These are phyloP conservation scores for Diuraphis noxia DNA, from an alignment of 1,140 invertebrate genomes.

Conservation along the genomic window DNA sequence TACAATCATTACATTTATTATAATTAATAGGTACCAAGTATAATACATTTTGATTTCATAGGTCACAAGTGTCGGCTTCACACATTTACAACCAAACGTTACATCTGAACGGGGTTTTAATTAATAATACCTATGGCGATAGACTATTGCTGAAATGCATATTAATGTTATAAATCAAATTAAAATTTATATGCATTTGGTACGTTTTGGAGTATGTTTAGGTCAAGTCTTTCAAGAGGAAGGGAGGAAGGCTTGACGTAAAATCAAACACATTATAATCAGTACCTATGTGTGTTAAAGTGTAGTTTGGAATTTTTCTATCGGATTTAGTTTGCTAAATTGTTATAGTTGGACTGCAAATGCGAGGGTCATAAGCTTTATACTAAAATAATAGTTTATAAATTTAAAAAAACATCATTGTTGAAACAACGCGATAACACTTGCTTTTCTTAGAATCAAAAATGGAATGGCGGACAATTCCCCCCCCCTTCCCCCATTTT, in stretches of 20 bases:
- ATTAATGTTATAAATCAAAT: neutral
- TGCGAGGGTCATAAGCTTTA: too few relatives aligned
- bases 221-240: too few relatives aligned
- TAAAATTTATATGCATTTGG: neutral
- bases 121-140: neutral
- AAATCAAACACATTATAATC: too few relatives aligned
- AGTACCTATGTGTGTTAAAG: too few relatives aligned
- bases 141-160: too few relatives aligned
- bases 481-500: too few relatives aligned
- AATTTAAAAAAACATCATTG: neutral
- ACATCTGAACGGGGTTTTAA: neutral
- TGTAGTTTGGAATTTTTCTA: too few relatives aligned
- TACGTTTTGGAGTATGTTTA: neutral
- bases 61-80: neutral
- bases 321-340: too few relatives aligned
- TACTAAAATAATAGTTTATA: neutral
- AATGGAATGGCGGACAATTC: too few relatives aligned
- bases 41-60: neutral
- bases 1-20: too few relatives aligned
- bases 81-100: neutral
- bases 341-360: too few relatives aligned
- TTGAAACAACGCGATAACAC: neutral
- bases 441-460: neutral
- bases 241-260: too few relatives aligned
- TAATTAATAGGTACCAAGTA: neutral